Base-by-base conservation (phyloP, 2,888 invertebrate species). In the Eupithecia subumbrata region DNA sequence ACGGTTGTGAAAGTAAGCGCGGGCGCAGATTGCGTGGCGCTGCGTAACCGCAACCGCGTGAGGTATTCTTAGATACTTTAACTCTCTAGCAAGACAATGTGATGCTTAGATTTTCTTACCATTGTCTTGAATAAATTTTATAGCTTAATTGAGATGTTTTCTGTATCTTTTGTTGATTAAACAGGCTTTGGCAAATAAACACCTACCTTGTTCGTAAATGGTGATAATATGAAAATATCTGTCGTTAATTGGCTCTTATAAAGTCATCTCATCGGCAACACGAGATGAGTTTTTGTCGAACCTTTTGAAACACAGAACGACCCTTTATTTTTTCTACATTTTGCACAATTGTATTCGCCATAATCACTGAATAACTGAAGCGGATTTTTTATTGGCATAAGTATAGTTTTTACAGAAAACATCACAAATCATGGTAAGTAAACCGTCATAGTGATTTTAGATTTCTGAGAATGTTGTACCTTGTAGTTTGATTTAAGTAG, bases 1-100 rank as follows among this genome's bases (percentile, higher is more conserved):
- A 82, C 88, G 89, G 86, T 90, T 90, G 93, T 91, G 94, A 94
- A 94, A 94, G 93, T 92, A 87, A 91, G 89, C 87, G 88, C 89
- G 88, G 85, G 90, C 68, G 71, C 71, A 60, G 60, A 69, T 75
- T 76, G 74, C 72, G 89, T 89, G 87, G 75, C 63, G 74, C 73
- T 80, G 78, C 52, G 79, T 80, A 80, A 81, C 78, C 77, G 74
- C 72, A 75, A 73, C 60, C 72, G 66, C 66, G 72, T 34, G 37
- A 64, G 74, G 71, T 74, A 74, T 78, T 69, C 66, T 25, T 52
- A 22, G 37, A 74, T 25, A 66, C 18, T 70, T 70, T 5, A 69
- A 73, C 69, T 73, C 69, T 73, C 69, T 73, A 48, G 56, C 48
- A 45, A 60, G 14, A 60, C 25, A 60, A 14, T 60, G 52, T 60